Evolutionary conservation across 2,113 vertebrate genomes (phyloP), one percentile per base, ranked within the genome.

Genomic region (Ammodytes marinus): DNA sequence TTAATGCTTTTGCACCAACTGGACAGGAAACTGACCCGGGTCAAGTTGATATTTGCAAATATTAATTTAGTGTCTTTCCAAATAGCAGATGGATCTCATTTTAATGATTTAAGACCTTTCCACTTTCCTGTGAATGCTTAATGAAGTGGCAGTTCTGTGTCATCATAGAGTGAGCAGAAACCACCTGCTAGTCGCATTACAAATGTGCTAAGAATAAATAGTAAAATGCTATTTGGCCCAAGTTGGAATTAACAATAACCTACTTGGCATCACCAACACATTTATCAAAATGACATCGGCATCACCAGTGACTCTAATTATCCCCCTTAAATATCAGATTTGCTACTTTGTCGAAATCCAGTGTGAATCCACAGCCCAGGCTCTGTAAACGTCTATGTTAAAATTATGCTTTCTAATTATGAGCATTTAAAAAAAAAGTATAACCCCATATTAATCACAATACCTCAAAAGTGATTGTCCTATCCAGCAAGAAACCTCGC

Each of bases 231-330:
- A 0, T 85, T 67, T 86, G 77, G 81, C 79, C 61, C 83, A 81
- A 77, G 79, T 75, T 67, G 74, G 80, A 70, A 81, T 88, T 43
- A 74, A 75, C 79, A 57, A 53, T 50, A 79, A 77, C 83, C 88
- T 75, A 88, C 70, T 91, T 91, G 89, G 86, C 83, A 42, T 15
- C 60, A n/a, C 74, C 49, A 52, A 58, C 54, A 65, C 58, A 60
- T 86, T 79, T 79, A 60, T 84, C 57, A 7, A 39, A 47, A 69
- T n/a, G 77, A 88, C 82, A 64, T 77, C 75, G 50, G 69, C 63
- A 69, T 70, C 79, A 77, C 46, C 77, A 27, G 37, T 42, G 39
- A 61, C 68, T 39, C 46, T 15, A 39, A 84, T 86, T 78, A 80
- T 82, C n/a, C 63, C 80, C 35, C 40, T 74, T 59, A 75, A 81